Percentiles rank a stretch among this genome's conserved stretches.
phyloP scores from a whole-genome alignment of 2,113 vertebrate species.

The Suricata suricatta region DNA sequence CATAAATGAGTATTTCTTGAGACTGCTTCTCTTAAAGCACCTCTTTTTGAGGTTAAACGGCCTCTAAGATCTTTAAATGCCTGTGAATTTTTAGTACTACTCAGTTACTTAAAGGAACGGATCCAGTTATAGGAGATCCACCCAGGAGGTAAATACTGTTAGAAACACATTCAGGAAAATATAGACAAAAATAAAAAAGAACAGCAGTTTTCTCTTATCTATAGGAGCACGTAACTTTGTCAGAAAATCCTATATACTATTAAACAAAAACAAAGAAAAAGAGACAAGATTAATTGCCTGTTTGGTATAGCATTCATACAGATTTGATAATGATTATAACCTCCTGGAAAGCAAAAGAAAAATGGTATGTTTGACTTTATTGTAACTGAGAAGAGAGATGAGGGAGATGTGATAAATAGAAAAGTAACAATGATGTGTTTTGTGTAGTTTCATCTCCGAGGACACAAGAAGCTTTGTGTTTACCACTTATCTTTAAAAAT shows the following conservation, averaged over 20 bases:
- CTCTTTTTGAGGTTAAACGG: slow-evolving; percentile 30
- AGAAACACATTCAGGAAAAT: slow-evolving; percentile 37
- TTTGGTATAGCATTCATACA: background rate
- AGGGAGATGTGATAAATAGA: background rate
- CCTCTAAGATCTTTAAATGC: background rate
- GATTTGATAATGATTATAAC: slow-evolving; percentile 13
- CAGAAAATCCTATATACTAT: background rate
- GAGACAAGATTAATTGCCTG: background rate
- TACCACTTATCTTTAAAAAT: slow-evolving; percentile 41
- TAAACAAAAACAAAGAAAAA: slow-evolving; percentile 41
- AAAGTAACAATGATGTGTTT: slow-evolving; percentile 2
- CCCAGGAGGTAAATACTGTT: background rate
- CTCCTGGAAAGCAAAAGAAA: slow-evolving; percentile 23
- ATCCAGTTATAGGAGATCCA: background rate
- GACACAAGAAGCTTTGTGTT: background rate
- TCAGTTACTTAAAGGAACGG: slow-evolving; percentile 40
- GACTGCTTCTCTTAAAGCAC: background rate
- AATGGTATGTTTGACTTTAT: background rate
- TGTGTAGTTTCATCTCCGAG: slow-evolving; percentile 41
- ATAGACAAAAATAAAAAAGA: background rate
- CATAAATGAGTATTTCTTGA: background rate
- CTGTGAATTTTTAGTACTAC: slow-evolving; percentile 50
- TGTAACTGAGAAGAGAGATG: background rate
- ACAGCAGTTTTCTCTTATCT: background rate
- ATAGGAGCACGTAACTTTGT: background rate